Conservation (phyloP, 35 echinoderm and acorn worm genomes). For the Lytechinus variegatus region DNA sequence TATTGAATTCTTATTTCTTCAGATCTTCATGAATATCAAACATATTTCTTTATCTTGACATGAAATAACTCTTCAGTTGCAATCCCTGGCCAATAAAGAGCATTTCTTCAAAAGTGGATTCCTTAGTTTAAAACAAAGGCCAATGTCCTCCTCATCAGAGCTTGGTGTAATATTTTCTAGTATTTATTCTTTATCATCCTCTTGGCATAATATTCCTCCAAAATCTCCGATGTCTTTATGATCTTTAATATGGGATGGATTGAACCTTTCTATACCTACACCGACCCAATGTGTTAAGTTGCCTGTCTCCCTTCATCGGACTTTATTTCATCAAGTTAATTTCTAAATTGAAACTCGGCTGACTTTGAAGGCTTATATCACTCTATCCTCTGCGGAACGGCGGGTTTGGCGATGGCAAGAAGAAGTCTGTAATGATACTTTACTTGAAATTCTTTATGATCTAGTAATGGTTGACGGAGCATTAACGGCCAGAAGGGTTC, state of each 20-base stretch:
- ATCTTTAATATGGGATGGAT: background rate
- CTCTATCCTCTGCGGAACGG: background rate
- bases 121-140: background rate
- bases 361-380: background rate
- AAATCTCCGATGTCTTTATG: background rate
- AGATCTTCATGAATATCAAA: too few species aligned
- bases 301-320: background rate
- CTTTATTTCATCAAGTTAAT: background rate
- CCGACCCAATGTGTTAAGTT: slow-evolving; percentile 11
- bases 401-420: background rate
- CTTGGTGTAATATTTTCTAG: background rate
- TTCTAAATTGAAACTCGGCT: slow-evolving; percentile 50
- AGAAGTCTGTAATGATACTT: background rate
- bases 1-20: too few species aligned
- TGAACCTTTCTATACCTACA: background rate
- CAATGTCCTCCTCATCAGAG: background rate
- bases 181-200: background rate
- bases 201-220: background rate
- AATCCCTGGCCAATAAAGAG: background rate
- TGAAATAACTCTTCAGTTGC: background rate
- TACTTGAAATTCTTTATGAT: slow-evolving; percentile 28
- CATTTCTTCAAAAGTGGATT: background rate
- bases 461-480: slow-evolving; percentile 48
- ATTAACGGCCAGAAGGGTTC: background rate
- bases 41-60: too few species aligned